Percentiles rank a stretch among this genome's conserved stretches.
Conservation (phyloP, 1,140 invertebrate genomes). For the Trichonephila clavipes region DNA sequence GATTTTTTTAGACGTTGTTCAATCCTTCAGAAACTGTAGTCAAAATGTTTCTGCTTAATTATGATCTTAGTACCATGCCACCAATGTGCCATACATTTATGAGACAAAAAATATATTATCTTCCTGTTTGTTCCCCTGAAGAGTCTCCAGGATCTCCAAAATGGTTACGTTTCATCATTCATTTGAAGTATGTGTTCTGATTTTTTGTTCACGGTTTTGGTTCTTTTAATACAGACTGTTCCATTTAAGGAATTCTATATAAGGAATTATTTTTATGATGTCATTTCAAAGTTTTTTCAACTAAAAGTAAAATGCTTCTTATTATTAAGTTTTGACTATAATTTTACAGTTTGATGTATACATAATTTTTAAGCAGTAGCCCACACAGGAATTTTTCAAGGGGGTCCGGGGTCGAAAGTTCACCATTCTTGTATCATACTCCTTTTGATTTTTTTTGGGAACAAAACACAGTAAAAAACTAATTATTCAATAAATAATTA, state of each 20-base stretch:
- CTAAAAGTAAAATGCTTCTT: too few relatives aligned
- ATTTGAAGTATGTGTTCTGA: constrained; percentile 51
- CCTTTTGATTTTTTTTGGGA: too few relatives aligned
- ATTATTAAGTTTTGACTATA: too few relatives aligned
- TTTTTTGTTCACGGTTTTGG: neutral
- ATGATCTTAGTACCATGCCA: constrained; percentile 64
- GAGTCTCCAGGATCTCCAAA: constrained; percentile 38
- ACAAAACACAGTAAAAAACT: too few relatives aligned
- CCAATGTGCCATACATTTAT: constrained; percentile 70
- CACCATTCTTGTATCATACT: too few relatives aligned
- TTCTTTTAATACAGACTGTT: too few relatives aligned
- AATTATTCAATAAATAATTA: too few relatives aligned
- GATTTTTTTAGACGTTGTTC: constrained; percentile 66
- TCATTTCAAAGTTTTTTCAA: too few relatives aligned
- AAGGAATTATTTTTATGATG: neutral
- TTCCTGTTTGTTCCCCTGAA: constrained; percentile 46
- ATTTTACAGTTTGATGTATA: too few relatives aligned
- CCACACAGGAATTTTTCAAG: too few relatives aligned
- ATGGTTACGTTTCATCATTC: constrained; percentile 69
- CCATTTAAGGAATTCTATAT: neutral
- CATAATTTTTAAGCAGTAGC: too few relatives aligned
- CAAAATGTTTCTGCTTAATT: constrained; percentile 75
- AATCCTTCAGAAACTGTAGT: constrained; percentile 73
- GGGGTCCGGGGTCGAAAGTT: too few relatives aligned
- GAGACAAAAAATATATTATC: constrained; percentile 60